Conservation (phyloP, 2,888 invertebrate species). For the Oscheius sp. region DNA sequence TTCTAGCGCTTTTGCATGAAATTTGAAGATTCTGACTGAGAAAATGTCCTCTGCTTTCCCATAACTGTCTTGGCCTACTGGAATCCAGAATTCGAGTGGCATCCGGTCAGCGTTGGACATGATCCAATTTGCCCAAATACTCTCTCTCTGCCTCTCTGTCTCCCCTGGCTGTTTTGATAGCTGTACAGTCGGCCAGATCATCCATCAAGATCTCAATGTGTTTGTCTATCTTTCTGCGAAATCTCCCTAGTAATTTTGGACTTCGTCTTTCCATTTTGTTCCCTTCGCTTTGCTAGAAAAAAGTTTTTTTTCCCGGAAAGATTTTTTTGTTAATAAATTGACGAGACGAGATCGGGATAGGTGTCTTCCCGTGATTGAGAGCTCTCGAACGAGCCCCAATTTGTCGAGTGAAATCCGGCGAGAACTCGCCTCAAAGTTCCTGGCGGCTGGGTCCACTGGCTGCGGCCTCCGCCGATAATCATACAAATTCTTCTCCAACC, state of each 20-base stretch:
- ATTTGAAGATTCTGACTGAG: too few relatives aligned
- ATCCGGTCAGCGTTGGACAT: too few relatives aligned
- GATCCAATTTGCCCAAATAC: background rate
- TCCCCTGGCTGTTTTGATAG: background rate
- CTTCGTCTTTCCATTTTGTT: background rate
- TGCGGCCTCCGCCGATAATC: conserved; percentile 22
- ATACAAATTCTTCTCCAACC: conserved; percentile 31
- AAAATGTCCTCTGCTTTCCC: too few relatives aligned
- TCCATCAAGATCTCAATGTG: background rate
- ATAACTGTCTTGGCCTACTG: too few relatives aligned
- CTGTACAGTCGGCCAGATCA: background rate
- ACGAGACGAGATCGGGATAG: background rate
- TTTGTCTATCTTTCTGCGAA: background rate
- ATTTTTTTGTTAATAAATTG: too few relatives aligned
- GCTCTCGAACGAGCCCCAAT: background rate
- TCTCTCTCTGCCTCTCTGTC: conserved; percentile 3
- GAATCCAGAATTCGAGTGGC: too few relatives aligned
- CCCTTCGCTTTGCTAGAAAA: too few relatives aligned
- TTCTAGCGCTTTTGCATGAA: too few relatives aligned
- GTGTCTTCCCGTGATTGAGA: background rate
- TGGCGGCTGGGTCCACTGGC: background rate
- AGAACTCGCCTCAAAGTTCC: background rate
- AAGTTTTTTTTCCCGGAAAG: too few relatives aligned
- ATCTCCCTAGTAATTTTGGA: background rate
- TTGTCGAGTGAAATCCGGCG: background rate